These are phyloP conservation scores for Drosophila longiperda DNA, from an alignment of 2,888 invertebrate species.

Conservation along the genomic window DNA sequence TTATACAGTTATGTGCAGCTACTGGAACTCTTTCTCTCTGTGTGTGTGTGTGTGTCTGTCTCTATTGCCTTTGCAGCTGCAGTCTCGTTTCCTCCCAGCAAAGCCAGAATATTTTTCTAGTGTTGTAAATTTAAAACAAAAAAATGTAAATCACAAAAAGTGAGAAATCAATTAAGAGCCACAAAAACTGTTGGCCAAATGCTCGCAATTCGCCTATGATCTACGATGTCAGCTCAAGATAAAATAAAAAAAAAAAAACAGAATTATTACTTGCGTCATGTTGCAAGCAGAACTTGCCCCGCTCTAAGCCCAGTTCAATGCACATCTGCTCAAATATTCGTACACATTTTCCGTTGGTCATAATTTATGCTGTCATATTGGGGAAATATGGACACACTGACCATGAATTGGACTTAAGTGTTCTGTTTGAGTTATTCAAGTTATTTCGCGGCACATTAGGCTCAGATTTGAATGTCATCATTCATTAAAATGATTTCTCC, in stretches of 20 bases:
- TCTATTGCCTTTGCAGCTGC: constrained; percentile 40
- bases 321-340: constrained; percentile 43
- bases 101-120: constrained; percentile 31
- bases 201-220: neutral
- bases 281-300: neutral
- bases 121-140: constrained; percentile 34
- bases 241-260: neutral
- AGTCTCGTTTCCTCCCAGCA: constrained; percentile 28
- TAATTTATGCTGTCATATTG: constrained; percentile 45
- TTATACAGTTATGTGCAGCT: constrained; percentile 77
- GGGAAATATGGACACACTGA: constrained; percentile 36
- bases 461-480: constrained; percentile 62
- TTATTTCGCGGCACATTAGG: constrained; percentile 79
- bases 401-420: constrained; percentile 27
- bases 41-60: constrained; percentile 46
- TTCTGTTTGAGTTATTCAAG: constrained; percentile 69
- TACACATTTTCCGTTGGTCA: constrained; percentile 47
- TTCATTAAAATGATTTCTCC: constrained; percentile 49
- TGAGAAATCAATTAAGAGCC: constrained; percentile 30
- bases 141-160: constrained; percentile 30
- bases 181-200: neutral
- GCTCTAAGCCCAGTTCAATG: neutral
- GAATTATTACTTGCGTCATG: neutral
- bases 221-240: neutral
- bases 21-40: constrained; percentile 49